Conservation (phyloP, 53 echinoderm and acorn worm species). For the Echinometra lucunter region DNA sequence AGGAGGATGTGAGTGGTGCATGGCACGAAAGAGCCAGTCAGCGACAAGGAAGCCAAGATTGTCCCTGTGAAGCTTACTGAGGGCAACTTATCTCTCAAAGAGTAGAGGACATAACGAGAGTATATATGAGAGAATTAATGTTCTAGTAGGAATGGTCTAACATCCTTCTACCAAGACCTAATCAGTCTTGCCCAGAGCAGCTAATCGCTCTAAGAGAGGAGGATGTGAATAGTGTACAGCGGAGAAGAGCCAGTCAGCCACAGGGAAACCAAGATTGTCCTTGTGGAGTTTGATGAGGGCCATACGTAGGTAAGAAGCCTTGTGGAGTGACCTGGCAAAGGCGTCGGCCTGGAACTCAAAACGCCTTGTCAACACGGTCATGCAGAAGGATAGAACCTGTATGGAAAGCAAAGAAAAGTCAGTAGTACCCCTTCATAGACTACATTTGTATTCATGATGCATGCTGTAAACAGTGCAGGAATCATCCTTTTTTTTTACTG, state of each 20-base stretch:
- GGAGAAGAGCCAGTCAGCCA: constrained; percentile 97
- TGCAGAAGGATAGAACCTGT: constrained; percentile 93
- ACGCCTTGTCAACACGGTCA: constrained; percentile 91
- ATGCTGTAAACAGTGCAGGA: too few relatives aligned
- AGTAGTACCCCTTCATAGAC: background rate
- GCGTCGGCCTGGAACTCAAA: constrained; percentile 99
- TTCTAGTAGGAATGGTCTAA: background rate
- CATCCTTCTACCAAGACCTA: constrained; percentile 3
- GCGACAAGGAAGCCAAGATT: constrained; percentile 94
- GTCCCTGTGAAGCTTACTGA: constrained; percentile 88
- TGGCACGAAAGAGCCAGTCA: constrained; percentile 95
- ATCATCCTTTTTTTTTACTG: too few relatives aligned
- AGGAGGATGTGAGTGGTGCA: constrained; percentile 98
- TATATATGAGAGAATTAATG: too few relatives aligned
- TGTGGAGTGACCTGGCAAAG: constrained; percentile 93
- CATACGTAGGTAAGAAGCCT: constrained; percentile 79
- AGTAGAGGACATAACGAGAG: too few relatives aligned
- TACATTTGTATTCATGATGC: too few relatives aligned
- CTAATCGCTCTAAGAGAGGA: constrained; percentile 92
- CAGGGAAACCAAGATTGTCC: constrained; percentile 97
- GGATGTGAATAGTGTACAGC: constrained; percentile 99
- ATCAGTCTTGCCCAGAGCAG: constrained; percentile 88
- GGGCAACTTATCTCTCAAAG: too few relatives aligned
- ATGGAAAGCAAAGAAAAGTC: background rate
- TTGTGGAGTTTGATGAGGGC: constrained; percentile 96